These are phyloP conservation scores for Pachyramphus minor DNA, from an alignment of 2,113 vertebrate species.

Conservation along the genomic window DNA sequence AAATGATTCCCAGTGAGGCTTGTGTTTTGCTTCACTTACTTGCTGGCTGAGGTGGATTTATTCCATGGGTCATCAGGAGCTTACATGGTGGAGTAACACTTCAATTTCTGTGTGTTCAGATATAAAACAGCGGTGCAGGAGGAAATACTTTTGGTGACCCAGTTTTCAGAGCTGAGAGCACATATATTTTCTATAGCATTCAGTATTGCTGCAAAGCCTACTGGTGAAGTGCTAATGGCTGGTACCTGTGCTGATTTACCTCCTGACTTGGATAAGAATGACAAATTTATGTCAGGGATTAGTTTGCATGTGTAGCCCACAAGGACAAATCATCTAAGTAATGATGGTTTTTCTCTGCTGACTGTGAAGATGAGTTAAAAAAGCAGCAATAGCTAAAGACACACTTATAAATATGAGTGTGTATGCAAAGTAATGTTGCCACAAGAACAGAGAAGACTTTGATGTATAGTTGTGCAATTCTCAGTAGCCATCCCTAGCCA, in stretches of 20 bases:
- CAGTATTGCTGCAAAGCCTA: background rate
- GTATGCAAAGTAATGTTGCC: background rate
- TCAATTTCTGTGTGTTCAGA: background rate
- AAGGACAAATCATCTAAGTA: background rate
- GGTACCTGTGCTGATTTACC: background rate
- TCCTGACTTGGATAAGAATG: background rate
- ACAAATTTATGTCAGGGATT: background rate
- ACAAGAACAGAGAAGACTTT: background rate
- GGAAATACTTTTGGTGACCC: background rate
- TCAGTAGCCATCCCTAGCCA: background rate
- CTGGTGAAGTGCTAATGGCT: background rate
- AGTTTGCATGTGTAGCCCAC: background rate
- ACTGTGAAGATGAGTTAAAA: background rate
- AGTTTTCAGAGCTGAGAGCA: background rate
- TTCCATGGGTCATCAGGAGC: background rate
- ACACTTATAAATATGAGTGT: background rate
- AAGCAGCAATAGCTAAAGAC: background rate
- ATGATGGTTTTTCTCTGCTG: background rate
- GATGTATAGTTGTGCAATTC: background rate
- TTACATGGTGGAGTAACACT: background rate
- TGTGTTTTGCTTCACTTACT: background rate
- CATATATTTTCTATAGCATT: background rate
- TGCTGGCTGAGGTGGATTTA: background rate
- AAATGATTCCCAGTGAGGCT: background rate
- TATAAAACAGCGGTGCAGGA: background rate